Evolutionary conservation across 2,888 invertebrate genomes (phyloP), one percentile per base, ranked within the genome.

Genomic region (Stenichneumon culpator): DNA sequence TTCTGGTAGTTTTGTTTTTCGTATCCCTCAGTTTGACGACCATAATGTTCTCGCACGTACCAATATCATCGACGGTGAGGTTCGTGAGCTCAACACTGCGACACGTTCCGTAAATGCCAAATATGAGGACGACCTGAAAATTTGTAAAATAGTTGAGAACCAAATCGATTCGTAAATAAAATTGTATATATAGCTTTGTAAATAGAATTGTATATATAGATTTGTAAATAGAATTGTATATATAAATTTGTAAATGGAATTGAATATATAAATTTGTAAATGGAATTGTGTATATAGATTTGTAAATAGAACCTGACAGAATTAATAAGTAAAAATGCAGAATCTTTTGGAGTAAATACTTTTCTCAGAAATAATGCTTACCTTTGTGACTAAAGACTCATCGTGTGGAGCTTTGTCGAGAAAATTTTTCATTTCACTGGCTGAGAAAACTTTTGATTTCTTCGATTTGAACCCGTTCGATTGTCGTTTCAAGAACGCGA

Each of bases 51-150:
- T 83, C 74, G 60, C 77, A 60, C 39, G 83, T 78, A 5, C 25
- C 63, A 11, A 85, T 52, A 52, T 88, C 82, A 22, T 74, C 39
- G 11, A 84, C 63, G 36, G 67, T 82, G 7, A 87, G 65, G 11
- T 88, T 75, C 11, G 75, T 39, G 39, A 85, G 72, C 39, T 86
- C 86, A 39, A 47, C 47, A 63, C 74, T 69, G 54, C 86, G 77
- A 44, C 84, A 86, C 19, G 83, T 82, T 47, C 85, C 88, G 32
- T 36, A 68, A 22, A 86, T 72, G 22, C 87, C 86, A 57, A 88
- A 85, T 67, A 87, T 86, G n/a, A 87, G 63, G 57, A 79, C 84
- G 60, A 86, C 86, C 82, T 86, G 79, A 68, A 80, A 65, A 39
- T 25, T 32, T 22, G 32, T n/a, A 50, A 32, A 70, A 25, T 57